Evolutionary conservation across 1,140 invertebrate species (phyloP).

Genomic region (Holotrichia oblita): DNA sequence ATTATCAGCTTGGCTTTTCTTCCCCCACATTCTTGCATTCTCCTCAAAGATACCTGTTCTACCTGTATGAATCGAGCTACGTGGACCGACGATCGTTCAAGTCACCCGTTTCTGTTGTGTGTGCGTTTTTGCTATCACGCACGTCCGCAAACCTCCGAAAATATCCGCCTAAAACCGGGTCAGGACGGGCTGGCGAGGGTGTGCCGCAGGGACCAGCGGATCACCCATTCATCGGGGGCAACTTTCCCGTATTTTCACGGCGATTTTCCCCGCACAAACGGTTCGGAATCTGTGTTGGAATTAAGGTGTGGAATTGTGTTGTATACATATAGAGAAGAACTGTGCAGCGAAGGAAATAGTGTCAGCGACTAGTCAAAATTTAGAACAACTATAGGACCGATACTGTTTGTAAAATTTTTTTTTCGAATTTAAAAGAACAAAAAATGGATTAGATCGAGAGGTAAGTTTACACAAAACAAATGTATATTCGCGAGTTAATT

Average conservation of each 20-base stretch:
- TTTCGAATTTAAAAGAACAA: too few species aligned
- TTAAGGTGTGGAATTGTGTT: constrained; percentile 43
- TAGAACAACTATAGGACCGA: not conserved
- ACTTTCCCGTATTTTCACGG: not conserved
- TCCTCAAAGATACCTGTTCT: constrained; percentile 48
- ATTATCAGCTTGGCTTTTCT: constrained; percentile 27
- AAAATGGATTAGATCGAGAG: not conserved
- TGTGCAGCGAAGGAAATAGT: not conserved
- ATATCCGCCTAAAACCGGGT: constrained; percentile 24
- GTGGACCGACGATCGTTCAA: constrained; percentile 48
- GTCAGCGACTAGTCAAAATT: too few species aligned
- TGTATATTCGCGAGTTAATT: not conserved
- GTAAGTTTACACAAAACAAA: not conserved
- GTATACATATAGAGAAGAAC: constrained; percentile 1
- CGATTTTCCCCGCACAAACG: constrained; percentile 16
- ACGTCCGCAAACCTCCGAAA: constrained; percentile 9
- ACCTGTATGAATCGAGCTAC: constrained; percentile 44
- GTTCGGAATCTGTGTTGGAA: constrained; percentile 41
- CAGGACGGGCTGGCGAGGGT: not conserved
- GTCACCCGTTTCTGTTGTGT: constrained; percentile 36
- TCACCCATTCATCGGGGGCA: not conserved
- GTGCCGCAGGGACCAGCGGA: not conserved
- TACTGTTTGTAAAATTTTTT: constrained; percentile 18
- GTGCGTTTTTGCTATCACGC: not conserved
- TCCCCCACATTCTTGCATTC: constrained; percentile 38